Conservation (phyloP, 2,113 vertebrate genomes). For the Triplophysa rosa region DNA sequence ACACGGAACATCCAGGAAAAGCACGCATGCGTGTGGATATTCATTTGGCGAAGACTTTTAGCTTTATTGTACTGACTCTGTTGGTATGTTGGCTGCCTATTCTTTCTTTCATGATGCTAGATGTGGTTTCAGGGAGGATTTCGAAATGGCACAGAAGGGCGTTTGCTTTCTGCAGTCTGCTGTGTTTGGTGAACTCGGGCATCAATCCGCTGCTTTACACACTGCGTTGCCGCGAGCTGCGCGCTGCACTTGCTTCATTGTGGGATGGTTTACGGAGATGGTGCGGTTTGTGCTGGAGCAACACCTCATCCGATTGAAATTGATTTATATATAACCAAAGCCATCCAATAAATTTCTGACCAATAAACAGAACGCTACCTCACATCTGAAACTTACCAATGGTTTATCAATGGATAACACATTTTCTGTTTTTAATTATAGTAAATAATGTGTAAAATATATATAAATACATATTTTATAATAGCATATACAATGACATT, state of each 20-base stretch:
- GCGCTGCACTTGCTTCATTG: slow-evolving; percentile 52
- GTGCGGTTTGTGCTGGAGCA: background rate
- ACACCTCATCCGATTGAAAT: background rate
- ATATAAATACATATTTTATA: no score
- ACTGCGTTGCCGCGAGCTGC: slow-evolving; percentile 82
- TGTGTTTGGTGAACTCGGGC: slow-evolving; percentile 88
- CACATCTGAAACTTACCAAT: no score
- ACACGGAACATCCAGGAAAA: slow-evolving; percentile 61
- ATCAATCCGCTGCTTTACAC: slow-evolving; percentile 89
- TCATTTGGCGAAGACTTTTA: slow-evolving; percentile 84
- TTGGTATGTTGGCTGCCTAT: slow-evolving; percentile 84
- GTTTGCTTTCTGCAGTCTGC: slow-evolving; percentile 88
- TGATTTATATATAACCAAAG: no score
- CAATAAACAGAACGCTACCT: no score
- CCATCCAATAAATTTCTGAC: no score
- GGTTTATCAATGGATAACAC: no score
- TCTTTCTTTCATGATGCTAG: slow-evolving; percentile 81
- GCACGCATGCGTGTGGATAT: slow-evolving; percentile 84
- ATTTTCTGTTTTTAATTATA: no score
- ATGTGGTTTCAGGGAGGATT: slow-evolving; percentile 66
- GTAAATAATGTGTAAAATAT: background rate
- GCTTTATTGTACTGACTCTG: slow-evolving; percentile 81
- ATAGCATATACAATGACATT: no score
- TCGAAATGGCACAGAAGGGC: slow-evolving; percentile 67
- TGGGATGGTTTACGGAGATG: background rate